A percentile compares a stretch with the other conserved stretches of the same genome.
These are phyloP conservation scores for Ptilorrhoa leucosticta DNA, from an alignment of 2,113 vertebrate genomes.

Conservation along the genomic window DNA sequence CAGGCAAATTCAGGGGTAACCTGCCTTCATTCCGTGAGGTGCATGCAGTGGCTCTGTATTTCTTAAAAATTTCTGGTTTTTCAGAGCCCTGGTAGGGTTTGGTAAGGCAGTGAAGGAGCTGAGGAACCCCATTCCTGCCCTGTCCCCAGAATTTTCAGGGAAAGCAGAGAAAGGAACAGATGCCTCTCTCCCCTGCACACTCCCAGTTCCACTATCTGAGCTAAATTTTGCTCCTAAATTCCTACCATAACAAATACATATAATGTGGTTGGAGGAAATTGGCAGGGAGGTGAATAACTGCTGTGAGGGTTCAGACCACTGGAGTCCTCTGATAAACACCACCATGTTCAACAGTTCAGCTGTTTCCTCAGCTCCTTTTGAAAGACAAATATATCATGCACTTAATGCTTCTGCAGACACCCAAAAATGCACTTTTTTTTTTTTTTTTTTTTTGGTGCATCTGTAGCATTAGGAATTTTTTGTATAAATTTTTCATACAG, in stretches of 20 bases:
- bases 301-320: background rate
- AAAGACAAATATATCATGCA: fast-evolving
- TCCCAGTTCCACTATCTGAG: background rate
- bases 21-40: background rate
- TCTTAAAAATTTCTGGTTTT: background rate
- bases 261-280: background rate
- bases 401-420: background rate
- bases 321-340: background rate
- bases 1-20: background rate
- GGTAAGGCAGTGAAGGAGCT: background rate
- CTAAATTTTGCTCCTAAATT: background rate
- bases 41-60: background rate
- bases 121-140: background rate
- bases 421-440: background rate
- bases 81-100: background rate
- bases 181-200: background rate
- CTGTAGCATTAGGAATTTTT: background rate
- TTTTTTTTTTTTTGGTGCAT: background rate
- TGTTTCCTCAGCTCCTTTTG: background rate
- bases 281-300: background rate
- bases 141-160: background rate
- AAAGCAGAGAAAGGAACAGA: background rate
- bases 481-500: background rate
- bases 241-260: background rate
- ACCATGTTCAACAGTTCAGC: background rate